Conservation (phyloP, 2,888 invertebrate genomes). For the Rhagonycha fulva region DNA sequence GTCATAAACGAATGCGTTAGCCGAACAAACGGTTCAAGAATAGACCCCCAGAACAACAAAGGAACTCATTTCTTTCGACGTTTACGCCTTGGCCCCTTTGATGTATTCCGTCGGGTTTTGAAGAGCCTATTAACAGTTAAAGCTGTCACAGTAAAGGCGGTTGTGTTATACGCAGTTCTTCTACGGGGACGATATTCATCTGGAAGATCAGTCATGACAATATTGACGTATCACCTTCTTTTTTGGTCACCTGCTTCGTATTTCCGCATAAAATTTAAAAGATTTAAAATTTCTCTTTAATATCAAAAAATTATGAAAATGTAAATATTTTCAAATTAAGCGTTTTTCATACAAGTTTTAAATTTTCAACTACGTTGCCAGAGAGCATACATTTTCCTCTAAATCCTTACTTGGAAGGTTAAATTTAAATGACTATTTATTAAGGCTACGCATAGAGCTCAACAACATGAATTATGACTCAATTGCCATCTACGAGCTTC, state of each 20-base stretch:
- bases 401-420: slow-evolving; percentile 18
- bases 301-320: neutral
- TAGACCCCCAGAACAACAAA: neutral
- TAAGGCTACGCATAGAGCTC: slow-evolving; percentile 19
- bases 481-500: slow-evolving; percentile 15
- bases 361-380: neutral
- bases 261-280: neutral
- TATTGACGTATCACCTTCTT: neutral
- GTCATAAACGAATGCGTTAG: too few species aligned
- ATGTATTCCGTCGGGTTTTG: neutral
- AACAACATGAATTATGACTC: slow-evolving; percentile 19
- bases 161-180: neutral
- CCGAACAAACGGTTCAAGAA: too few species aligned
- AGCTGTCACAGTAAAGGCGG: neutral
- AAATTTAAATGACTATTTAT: slow-evolving; percentile 20
- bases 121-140: neutral
- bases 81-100: neutral
- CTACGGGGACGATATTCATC: neutral
- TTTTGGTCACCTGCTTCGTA: neutral
- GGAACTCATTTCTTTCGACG: neutral
- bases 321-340: neutral
- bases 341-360: neutral
- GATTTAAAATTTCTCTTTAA: neutral
- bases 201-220: neutral
- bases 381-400: slow-evolving; percentile 13